Conservation (phyloP, 2,888 invertebrate genomes). For the Crossocerus cetratus region DNA sequence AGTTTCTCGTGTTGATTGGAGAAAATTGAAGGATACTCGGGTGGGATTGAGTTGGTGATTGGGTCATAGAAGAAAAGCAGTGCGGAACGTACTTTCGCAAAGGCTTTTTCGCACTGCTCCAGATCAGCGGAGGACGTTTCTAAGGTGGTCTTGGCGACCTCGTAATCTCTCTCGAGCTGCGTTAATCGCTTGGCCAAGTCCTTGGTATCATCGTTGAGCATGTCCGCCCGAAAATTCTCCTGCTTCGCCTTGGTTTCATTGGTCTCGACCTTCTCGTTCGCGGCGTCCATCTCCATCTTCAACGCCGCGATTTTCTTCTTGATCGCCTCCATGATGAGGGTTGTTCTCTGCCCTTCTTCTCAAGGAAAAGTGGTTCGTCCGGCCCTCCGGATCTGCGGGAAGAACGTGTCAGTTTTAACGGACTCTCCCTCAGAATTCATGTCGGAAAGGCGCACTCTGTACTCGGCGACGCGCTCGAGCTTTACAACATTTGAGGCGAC, state of each 20-base stretch:
- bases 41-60: not conserved
- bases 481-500: no score
- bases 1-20: not conserved
- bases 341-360: constrained; percentile 25
- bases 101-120: constrained; percentile 95
- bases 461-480: no score
- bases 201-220: constrained; percentile 93
- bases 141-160: constrained; percentile 90
- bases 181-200: constrained; percentile 96
- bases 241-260: constrained; percentile 82
- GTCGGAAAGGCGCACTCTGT: no score
- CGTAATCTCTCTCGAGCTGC: constrained; percentile 95
- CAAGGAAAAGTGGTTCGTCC: constrained; percentile 9
- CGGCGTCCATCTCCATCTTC: constrained; percentile 86
- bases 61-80: not conserved
- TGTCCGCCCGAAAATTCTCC: constrained; percentile 75
- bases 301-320: constrained; percentile 87
- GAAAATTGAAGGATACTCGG: not conserved
- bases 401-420: no score
- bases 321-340: constrained; percentile 83
- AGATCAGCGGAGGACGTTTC: constrained; percentile 94
- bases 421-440: no score
- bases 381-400: not conserved
- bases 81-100: constrained; percentile 82
- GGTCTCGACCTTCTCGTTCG: constrained; percentile 82